Evolutionary conservation across 2,797 vertebrate species (phyloP).

Genomic region (Cyclopterus lumpus): DNA sequence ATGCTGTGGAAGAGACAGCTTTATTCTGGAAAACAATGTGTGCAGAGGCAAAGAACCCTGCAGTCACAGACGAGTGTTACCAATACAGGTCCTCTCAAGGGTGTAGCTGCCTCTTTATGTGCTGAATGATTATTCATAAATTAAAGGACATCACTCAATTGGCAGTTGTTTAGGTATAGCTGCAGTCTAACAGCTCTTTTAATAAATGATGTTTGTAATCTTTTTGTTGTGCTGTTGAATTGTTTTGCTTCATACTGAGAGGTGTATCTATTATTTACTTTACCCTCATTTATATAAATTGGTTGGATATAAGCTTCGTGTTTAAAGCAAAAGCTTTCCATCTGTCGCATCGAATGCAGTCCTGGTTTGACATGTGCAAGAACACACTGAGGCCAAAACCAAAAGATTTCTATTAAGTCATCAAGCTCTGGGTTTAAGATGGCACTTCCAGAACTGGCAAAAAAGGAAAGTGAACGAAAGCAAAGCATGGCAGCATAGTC

Average conservation of each 20-base stretch:
- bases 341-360: neutral
- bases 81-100: too few relatives aligned
- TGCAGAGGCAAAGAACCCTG: neutral
- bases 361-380: neutral
- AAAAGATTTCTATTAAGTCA: constrained; percentile 49
- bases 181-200: neutral
- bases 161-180: neutral
- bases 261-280: neutral
- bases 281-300: neutral
- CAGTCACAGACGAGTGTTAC: too few relatives aligned
- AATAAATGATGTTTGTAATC: neutral
- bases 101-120: neutral
- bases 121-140: neutral
- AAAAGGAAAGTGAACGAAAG: constrained; percentile 33
- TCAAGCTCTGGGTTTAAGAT: constrained; percentile 26
- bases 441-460: constrained; percentile 42
- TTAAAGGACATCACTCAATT: neutral
- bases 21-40: neutral
- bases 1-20: neutral
- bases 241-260: neutral
- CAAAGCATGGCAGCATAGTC: constrained; percentile 39
- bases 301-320: neutral
- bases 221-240: neutral
- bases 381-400: constrained; percentile 20
- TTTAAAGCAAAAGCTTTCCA: neutral